Conservation (phyloP, 2,797 vertebrate genomes). For the Silurus aristotelis region DNA sequence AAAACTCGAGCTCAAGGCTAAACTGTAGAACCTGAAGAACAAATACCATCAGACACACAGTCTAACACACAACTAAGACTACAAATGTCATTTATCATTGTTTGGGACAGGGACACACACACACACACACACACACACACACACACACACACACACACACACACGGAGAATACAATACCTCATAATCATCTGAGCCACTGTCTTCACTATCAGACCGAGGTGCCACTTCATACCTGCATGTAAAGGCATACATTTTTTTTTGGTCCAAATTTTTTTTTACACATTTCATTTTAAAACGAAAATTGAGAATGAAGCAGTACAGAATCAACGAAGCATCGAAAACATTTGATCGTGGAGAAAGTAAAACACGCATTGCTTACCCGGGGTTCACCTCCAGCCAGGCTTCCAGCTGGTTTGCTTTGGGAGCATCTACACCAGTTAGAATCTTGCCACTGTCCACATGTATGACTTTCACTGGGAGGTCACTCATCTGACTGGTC, state of each 20-base stretch:
- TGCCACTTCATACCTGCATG: constrained; percentile 89
- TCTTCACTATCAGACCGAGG: constrained; percentile 94
- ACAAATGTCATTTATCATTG: neutral
- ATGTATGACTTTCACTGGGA: constrained; percentile 93
- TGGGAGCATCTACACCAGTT: constrained; percentile 87
- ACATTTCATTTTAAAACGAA: neutral
- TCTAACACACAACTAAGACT: neutral
- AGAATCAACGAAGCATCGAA: neutral
- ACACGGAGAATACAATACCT: constrained; percentile 53
- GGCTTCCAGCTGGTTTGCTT: constrained; percentile 88
- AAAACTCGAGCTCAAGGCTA: constrained; percentile 45
- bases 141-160: neutral
- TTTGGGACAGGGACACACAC: neutral
- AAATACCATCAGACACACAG: neutral
- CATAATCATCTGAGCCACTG: constrained; percentile 91
- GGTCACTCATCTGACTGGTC: constrained; percentile 97
- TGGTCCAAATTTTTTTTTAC: too few species aligned
- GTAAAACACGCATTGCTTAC: constrained; percentile 65
- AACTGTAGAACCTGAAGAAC: constrained; percentile 39
- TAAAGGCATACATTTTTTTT: neutral
- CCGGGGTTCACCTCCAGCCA: constrained; percentile 98
- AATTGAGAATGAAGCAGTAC: neutral
- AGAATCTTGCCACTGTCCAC: constrained; percentile 94
- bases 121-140: neutral
- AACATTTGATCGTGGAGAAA: neutral